Base-by-base conservation (phyloP, 1,140 invertebrate species). In the Drosophila pruinosa region DNA sequence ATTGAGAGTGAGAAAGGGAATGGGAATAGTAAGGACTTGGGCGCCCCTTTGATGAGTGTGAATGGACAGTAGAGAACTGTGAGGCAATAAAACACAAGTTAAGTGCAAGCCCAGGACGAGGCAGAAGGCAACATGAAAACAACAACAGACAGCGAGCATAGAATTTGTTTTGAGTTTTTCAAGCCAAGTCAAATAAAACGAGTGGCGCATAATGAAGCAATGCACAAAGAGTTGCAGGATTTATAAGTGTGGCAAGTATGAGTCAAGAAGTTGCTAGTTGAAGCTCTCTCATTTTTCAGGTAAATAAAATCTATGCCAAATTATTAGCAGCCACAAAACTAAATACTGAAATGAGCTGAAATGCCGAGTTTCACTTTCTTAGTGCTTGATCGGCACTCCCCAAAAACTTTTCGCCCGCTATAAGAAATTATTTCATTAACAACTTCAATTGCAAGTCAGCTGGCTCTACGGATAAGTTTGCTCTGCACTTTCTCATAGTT, bases 381-480 rank as follows among this genome's bases (percentile, higher is more conserved):
- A 36, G 19, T 63, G 36, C 41, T 57, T 28, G 26, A 17, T 52
- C 45, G 22, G 28, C 50, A 39, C 21, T 28, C 31, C 19, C 19
- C 26, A 15, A 64, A 75, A 78, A 68, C 54, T 78, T 72, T 80
- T 22, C 26, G 17, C 43, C 62, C 52, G 54, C 47, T 75, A 56
- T 61, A 83, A 70, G 81, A 77, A 86, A 86, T 86, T 86, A 86
- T 86, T 86, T 86, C 81, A 86, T 86, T 86, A 88, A 86, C 77
- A 81, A 86, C 81, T 77, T 75, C 82, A 86, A 86, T 86, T 86
- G 72, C 67, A 50, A 71, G 78, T 81, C 73, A 65, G 75, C 77
- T 67, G 78, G 19, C n/a, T 63, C 41, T 28, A 7, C 5, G 31
- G 5, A 12, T 34, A 71, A 83, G 75, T 72, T 75, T 75, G 19